Evolutionary conservation across 2,113 vertebrate genomes (phyloP), one percentile per base, ranked within the genome.

Genomic region (Cryptotis parvus): DNA sequence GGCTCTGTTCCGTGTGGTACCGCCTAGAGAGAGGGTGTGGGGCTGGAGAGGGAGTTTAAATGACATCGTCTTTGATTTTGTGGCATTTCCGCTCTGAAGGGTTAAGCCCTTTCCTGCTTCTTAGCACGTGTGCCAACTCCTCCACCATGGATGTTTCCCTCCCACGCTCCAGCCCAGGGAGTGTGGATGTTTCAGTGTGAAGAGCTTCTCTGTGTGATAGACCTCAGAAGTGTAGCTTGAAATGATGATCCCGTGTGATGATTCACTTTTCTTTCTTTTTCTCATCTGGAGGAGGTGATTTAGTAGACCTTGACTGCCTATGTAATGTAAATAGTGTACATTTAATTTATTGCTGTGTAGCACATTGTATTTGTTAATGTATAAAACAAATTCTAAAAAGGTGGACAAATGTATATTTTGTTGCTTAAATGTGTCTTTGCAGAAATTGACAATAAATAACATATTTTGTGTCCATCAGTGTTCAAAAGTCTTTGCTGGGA

Each of bases 401-500:
- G 97, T 97, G 92, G 97, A 98, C 96, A 98, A 98, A 98, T 98
- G 98, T 98, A 98, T 98, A 98, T 98, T 98, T 98, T 98, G 98
- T 98, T 98, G 98, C 98, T 98, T 98, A 97, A 97, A 96, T 88
- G 98, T 98, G 98, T 98, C 97, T 98, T 98, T 98, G 98, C 98
- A 98, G 93, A 97, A 98, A 97, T 98, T 97, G 97, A 98, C 97
- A 98, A 98, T 98, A 98, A 98, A 98, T 97, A 98, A 97, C 96
- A 98, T 98, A 98, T 98, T 98, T 98, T 98, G 97, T 98, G 98
- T 98, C 97, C 96, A 69, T 96, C 87, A 41, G 92, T 14, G 22
- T 96, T 35, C 76, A 55, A 9, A 1, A 0, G 77, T 93, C 15
- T 91, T 73, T 89, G 52, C 61, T 0, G 11, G 24, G 29, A n/a